Percentiles rank a stretch among this genome's conserved stretches.
phyloP scores from a whole-genome alignment of 1,140 invertebrate species.

The Mylabris phalerata region DNA sequence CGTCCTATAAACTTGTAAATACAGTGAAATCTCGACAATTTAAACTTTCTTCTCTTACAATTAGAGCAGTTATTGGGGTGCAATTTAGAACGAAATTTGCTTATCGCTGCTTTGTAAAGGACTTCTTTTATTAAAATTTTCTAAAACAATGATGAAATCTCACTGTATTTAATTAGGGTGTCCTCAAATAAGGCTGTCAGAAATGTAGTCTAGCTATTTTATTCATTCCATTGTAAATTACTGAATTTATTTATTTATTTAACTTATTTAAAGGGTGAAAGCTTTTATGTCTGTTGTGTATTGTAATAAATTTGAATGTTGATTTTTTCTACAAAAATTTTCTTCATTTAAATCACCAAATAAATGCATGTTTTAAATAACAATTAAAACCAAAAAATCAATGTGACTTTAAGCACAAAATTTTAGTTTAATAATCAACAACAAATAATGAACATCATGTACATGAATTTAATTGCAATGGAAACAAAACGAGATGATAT shows the following conservation, averaged over 20 bases:
- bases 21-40: not conserved
- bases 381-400: not conserved
- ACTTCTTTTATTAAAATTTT: not conserved
- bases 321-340: too few relatives aligned
- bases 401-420: not conserved
- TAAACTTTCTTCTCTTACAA: not conserved
- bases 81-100: too few relatives aligned
- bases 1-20: not conserved
- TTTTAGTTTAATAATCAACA: not conserved
- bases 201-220: not conserved
- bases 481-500: slow-evolving; percentile 16
- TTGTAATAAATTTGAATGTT: not conserved
- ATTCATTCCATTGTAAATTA: not conserved
- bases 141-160: too few relatives aligned
- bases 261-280: not conserved
- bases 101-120: not conserved
- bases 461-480: slow-evolving; percentile 8
- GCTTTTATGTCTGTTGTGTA: not conserved
- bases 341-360: not conserved
- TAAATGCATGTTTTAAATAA: not conserved
- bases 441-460: slow-evolving; percentile 2
- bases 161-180: not conserved
- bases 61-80: not conserved
- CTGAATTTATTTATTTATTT: not conserved
- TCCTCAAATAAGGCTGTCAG: not conserved